Evolutionary conservation across 1,140 invertebrate genomes (phyloP).

Genomic region (Lamellibrachia luymesi): DNA sequence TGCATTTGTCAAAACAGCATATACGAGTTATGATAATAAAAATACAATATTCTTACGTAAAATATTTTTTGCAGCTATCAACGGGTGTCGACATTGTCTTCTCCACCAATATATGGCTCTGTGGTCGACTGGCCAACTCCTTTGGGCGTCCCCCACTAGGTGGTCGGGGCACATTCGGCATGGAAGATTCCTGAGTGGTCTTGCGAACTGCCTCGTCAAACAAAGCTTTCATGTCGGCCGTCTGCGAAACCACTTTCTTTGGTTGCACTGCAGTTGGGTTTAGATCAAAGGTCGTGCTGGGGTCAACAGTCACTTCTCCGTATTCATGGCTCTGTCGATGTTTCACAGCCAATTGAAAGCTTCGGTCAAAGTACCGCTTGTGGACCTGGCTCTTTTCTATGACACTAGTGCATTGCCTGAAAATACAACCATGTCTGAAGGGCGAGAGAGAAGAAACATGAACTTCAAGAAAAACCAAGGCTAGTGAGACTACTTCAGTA

Average conservation of each 20-base stretch:
- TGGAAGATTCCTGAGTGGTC: neutral
- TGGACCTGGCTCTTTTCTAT: constrained; percentile 23
- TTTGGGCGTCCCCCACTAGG: neutral
- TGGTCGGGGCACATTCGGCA: neutral
- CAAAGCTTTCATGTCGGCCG: neutral
- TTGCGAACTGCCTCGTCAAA: neutral
- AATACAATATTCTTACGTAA: neutral
- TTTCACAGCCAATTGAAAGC: constrained; percentile 42
- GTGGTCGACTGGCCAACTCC: neutral
- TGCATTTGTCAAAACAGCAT: neutral
- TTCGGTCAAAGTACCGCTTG: constrained; percentile 17
- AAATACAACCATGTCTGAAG: neutral
- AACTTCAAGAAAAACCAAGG: too few species aligned
- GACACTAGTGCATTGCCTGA: constrained; percentile 31
- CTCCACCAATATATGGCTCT: neutral
- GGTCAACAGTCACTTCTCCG: constrained; percentile 38
- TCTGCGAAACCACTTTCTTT: neutral
- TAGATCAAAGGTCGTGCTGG: constrained; percentile 27
- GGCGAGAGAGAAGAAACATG: neutral
- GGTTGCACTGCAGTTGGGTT: neutral
- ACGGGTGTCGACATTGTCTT: neutral
- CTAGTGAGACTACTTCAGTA: too few species aligned
- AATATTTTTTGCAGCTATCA: neutral
- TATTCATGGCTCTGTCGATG: constrained; percentile 48
- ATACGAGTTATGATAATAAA: neutral